Conservation (phyloP, 2,797 vertebrate genomes). For the Sebastes nivosus region DNA sequence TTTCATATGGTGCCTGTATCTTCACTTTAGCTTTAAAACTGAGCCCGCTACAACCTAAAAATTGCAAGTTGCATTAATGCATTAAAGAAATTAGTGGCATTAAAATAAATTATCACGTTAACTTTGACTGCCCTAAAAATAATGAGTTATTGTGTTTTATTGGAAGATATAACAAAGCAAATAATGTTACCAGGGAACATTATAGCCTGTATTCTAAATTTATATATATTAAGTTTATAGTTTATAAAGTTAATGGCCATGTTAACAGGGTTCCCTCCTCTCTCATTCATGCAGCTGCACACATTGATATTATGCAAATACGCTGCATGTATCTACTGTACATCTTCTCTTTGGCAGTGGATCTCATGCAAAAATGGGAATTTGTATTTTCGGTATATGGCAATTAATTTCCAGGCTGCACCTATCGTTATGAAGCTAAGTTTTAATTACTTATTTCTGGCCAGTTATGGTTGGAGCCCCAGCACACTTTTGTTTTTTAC, state of each 20-base stretch:
- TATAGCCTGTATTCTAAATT: neutral
- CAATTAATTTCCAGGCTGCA: constrained; percentile 73
- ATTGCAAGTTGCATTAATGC: too few relatives aligned
- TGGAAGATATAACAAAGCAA: constrained; percentile 3
- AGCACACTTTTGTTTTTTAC: constrained; percentile 22
- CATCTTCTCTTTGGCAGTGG: constrained; percentile 10
- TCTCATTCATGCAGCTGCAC: neutral
- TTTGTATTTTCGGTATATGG: constrained; percentile 52
- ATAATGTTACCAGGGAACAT: neutral
- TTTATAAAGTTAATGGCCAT: constrained; percentile 21
- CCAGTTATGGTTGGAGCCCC: constrained; percentile 68
- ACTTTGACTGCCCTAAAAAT: neutral
- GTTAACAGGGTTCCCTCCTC: constrained; percentile 1
- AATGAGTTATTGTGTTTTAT: neutral
- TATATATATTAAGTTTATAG: constrained; percentile 1
- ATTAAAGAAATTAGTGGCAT: too few relatives aligned
- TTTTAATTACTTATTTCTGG: constrained; percentile 82
- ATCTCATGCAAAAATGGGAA: constrained; percentile 48
- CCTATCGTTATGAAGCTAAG: constrained; percentile 77
- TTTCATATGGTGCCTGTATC: too few relatives aligned
- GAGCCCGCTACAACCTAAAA: too few relatives aligned
- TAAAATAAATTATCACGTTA: too few relatives aligned
- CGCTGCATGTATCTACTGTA: constrained; percentile 13
- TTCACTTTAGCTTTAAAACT: too few relatives aligned
- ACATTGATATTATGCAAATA: constrained; percentile 4